Base-by-base conservation (phyloP, 2,888 invertebrate species). In the Alcis repandata region DNA sequence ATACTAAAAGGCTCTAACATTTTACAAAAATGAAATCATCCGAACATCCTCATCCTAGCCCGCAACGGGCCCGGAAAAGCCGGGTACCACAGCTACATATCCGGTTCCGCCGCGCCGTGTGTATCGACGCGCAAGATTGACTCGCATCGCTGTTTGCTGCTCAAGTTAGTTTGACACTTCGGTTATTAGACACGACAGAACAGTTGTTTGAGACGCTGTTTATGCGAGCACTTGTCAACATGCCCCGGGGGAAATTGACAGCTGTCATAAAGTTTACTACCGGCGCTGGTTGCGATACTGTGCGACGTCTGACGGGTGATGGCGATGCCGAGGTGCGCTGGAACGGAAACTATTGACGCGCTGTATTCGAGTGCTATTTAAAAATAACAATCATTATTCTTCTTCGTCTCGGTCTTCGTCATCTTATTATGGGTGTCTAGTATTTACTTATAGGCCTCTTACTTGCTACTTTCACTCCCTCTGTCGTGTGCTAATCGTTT, bases 181-280 rank as follows among this genome's bases (percentile, higher is more conserved):
- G 51, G 59, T 69, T 70, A 72, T 70, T 68, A 67, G 57, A 69
- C 62, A 64, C 66, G 68, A 66, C 67, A 67, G 63, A 67, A 65
- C 70, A 60, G 62, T 65, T 63, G 72, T 70, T 52, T 56, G 64
- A 60, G 68, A 63, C 51, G 71, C 73, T 71, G 77, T 70, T 73
- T 74, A 74, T 73, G 60, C 53, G 70, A 57, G 60, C 67, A 58
- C 65, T 72, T 64, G 73, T 60, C 67, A 64, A 53, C 76, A 43
- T 54, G 67, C 40, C 64, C 57, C 73, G 60, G 65, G 71, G 79
- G 78, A 78, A 75, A 79, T 79, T 74, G 80, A 79, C 79, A 78
- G 79, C 70, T 67, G 73, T 69, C 71, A 68, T 66, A 68, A 71
- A 71, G 70, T 73, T 73, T 60, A 56, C 52, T 53, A 41, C 60